Base-by-base conservation (phyloP, 2,888 invertebrate species). In the Cosmopolites sordidus region DNA sequence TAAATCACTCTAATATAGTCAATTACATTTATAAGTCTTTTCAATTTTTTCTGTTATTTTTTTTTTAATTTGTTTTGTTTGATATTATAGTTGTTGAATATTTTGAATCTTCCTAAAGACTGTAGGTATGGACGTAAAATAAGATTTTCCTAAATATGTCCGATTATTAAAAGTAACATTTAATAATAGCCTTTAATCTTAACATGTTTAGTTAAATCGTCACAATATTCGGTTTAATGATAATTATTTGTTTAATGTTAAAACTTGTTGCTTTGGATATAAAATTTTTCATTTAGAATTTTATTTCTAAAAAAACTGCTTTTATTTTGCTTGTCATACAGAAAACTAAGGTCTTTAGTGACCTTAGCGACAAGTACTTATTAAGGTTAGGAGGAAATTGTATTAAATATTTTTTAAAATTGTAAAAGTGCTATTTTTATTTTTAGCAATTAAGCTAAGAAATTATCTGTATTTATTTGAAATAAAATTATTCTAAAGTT, bases 51-150 rank as follows among this genome's bases (percentile, higher is more conserved):
- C 9, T 16, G 40, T 16, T 40, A 16, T 40, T 51, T 58, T 56
- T 62, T 57, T 51, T 57, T 51, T 58, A 47, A 53, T 61, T 60
- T 63, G 55, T 60, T 62, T 57, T 60, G 51, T 43, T 29, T 48
- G 46, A 51, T 59, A 50, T 58, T 60, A 51, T 57, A 52, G 54
- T 58, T 56, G 56, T 58, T 62, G 51, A 49, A 54, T 44, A 30
- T 57, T 59, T 47, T 54, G 48, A 54, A 56, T 48, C 51, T 51
- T 53, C 47, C 42, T 48, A 56, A 60, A 59, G 58, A 58, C 58
- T 60, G 59, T 58, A 83, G 83, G 61, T 77, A 95, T 85, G 54
- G 87, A 86, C 1, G 71, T 86, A 8, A 37, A 72, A 41, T n/a
- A 48, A 15, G 29, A 15, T 27, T 16, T 12, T n/a, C 8, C 30